phyloP scores from a whole-genome alignment of 2,888 invertebrate species.

The Eupithecia pulchellata region DNA sequence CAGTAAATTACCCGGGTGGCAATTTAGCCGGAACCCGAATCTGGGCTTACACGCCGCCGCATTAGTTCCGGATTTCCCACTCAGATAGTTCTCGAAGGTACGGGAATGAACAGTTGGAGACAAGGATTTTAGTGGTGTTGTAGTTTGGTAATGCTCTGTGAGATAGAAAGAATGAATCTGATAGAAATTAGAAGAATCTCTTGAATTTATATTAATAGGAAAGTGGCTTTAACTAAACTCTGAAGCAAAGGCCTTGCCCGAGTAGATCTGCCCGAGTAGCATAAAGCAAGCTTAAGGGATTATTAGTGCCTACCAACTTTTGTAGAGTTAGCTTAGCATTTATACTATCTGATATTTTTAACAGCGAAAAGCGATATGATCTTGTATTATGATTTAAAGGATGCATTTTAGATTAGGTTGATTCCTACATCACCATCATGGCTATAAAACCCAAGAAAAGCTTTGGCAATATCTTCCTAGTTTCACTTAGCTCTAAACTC shows the following conservation, averaged over 20 bases:
- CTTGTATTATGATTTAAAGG: background rate
- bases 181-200: background rate
- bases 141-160: background rate
- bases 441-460: background rate
- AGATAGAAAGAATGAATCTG: background rate
- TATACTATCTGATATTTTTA: background rate
- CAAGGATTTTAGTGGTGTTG: background rate
- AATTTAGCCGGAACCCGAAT: conserved; percentile 31
- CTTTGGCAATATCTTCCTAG: background rate
- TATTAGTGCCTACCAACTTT: background rate
- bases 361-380: background rate
- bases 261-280: background rate
- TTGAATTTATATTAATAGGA: background rate
- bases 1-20: conserved; percentile 33
- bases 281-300: background rate
- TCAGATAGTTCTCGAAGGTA: conserved; percentile 16
- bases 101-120: background rate
- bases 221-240: background rate
- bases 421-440: background rate
- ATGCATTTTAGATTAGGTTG: background rate
- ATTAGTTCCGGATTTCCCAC: conserved; percentile 30
- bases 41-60: conserved; percentile 33
- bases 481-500: background rate
- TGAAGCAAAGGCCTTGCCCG: background rate
- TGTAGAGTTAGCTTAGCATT: background rate